Base-by-base conservation (phyloP, 1,140 invertebrate species). In the Helicoverpa armigera region DNA sequence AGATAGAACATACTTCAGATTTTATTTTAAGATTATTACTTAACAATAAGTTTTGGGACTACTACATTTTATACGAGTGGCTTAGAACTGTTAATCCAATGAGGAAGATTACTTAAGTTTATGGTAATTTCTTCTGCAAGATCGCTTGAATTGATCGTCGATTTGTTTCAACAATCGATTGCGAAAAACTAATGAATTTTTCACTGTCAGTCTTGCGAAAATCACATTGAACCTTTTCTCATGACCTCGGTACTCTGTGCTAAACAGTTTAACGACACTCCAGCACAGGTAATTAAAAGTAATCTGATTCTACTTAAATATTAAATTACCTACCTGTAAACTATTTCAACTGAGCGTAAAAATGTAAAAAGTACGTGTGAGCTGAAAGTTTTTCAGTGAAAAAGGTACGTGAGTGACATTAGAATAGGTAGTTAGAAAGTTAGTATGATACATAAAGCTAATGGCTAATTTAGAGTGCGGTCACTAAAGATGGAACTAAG, bases 341-440 rank as follows among this genome's bases (percentile, higher is more conserved):
- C 43, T 65, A 14, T 67, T 14, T 67, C 35, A n/a, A 67, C 31
- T 67, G 12, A 18, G 35, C 16, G 16, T 16, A 60, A 60, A 35
- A 60, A 60, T 29, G 18, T 60, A 11, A 31, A 60, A 10, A 7
- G 58, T 18, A 5, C 5, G 14, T 18, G 13, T 18, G 12, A 31
- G 23, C 23, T 29, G 29, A 60, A 60, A 60, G 58, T 60, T 65
- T 65, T 35, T 65, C 7, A 65, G 13, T 16, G 29, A 12, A 23
- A 16, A 65, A 65, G 61, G 35, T 65, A 31, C 11, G 23, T 31
- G 18, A 12, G 12, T 31, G n/a, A 60, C 23, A 23, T 58, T 23
- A 58, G 12, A 5, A 29, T 63, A 35, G n/a, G 61, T 67, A 67
- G 50, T 70, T 82, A 82, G 80, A 82, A 82, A 82, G 80, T 82